Base-by-base conservation (phyloP, 2,888 invertebrate species). In the Patella pellucida region DNA sequence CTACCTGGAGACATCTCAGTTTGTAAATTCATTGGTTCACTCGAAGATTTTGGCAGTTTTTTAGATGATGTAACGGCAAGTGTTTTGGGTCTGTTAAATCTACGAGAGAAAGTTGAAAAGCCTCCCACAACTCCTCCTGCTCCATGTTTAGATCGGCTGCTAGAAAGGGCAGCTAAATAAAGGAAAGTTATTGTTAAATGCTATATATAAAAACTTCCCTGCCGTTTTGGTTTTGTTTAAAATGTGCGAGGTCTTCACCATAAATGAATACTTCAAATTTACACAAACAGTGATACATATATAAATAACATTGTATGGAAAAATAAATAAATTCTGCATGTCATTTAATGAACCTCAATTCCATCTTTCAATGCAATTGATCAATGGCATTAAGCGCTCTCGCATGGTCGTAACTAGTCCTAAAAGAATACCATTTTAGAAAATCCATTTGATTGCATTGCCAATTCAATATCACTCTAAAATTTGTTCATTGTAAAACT, bases 11-110 rank as follows among this genome's bases (percentile, higher is more conserved):
- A 88, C 52, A 87, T 81, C 67, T 90, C 90, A 70, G 90, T 90
- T 78, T 89, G 87, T 31, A 90, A 83, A 77, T 89, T 89, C 89
- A 89, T 89, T 3, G 90, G 89, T 71, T 89, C 90, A 78, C 89
- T 89, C 14, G 89, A 88, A 0, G 90, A 90, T 80, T 89, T 89
- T 51, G 86, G 86, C 77, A 89, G 84, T 77, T 84, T 84, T 75
- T 81, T 84, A 78, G 79, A 84, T 71, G 73, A 77, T 15, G 81
- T 78, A 68, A 89, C 82, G 23, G 84, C 79, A 52, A 89, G 83
- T 69, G 88, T 85, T 72, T 85, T 85, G 23, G 89, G 89, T 52
- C 89, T 80, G 75, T 79, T 81, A 73, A 84, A 82, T 74, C 79
- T 79, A 52, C 84, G 82, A 16, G 83, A 78, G 80, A 87, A 76